Evolutionary conservation across 2,113 vertebrate genomes (phyloP).

Genomic region (Crotalus viridis): DNA sequence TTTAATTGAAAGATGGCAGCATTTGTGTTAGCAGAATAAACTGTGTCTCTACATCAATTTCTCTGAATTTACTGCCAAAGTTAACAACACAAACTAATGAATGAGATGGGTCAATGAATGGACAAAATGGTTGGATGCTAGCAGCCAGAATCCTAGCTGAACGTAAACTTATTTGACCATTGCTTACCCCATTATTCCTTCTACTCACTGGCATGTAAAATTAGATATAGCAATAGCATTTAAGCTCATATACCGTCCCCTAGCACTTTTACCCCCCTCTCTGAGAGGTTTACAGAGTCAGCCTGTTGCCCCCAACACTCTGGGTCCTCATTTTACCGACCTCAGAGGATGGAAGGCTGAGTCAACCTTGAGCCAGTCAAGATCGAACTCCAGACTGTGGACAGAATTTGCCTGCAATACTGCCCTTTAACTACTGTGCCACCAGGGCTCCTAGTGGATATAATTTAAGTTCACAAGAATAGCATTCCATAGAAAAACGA

Average conservation of each 20-base stretch:
- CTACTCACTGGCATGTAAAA: neutral
- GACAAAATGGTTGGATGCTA: neutral
- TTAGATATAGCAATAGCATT: neutral
- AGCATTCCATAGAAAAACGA: neutral
- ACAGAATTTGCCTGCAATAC: neutral
- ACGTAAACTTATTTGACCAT: neutral
- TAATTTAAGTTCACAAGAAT: neutral
- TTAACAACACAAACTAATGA: neutral
- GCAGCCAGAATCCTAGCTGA: neutral
- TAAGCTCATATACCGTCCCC: too few species aligned
- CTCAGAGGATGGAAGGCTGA: neutral
- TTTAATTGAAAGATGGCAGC: neutral
- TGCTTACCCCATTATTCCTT: neutral
- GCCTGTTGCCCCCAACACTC: neutral
- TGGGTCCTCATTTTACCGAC: neutral
- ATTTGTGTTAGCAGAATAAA: neutral
- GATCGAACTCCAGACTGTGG: neutral
- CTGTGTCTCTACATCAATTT: neutral
- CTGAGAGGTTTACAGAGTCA: neutral
- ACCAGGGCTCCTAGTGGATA: neutral
- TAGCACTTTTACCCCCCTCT: neutral
- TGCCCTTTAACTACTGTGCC: neutral
- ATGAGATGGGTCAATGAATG: neutral
- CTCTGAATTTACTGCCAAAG: neutral
- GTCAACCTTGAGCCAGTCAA: neutral